Base-by-base conservation (phyloP, 2,888 invertebrate species). In the Drosophila affinis region DNA sequence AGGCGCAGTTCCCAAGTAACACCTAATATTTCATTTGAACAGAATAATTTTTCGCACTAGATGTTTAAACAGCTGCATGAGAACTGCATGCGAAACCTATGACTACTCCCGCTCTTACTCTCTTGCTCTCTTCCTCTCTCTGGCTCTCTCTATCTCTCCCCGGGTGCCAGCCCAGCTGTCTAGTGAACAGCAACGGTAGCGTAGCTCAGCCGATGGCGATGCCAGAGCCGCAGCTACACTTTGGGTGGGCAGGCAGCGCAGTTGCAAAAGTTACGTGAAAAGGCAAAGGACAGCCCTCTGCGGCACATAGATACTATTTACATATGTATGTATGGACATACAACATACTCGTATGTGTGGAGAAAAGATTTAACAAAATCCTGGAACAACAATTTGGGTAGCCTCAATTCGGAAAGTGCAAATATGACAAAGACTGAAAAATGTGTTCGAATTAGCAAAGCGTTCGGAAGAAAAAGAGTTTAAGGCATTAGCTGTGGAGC, bases 211-310 rank as follows among this genome's bases (percentile, higher is more conserved):
- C 39, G 39, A 39, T 39, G 14, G 5, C 39, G 39, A 39, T 39
- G 14, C 39, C 39, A 39, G 39, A 14, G n/a, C 39, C 39, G 39
- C 39, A 39, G 39, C 39, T 39, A 39, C 70, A 74, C 75, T 81
- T 79, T 59, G 80, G 74, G 81, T 39, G 39, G 39, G 39, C 39
- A 39, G 39, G 39, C 39, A 39, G 39, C 73, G 79, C 85, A 84
- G 83, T 85, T 85, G 83, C 83, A 75, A 85, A 84, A 83, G 85
- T 84, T 81, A 85, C 83, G 81, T 85, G 85, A 82, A 82, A 78
- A 83, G 81, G 76, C 78, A 65, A 81, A 85, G 83, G 85, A 85
- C 85, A 58, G 17, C n/a, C 27, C 34, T 27, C 34, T 39, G 32
- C 39, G 61, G 27, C 32, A 39, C 24, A 32, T 27, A 27, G 12